Evolutionary conservation across 2,113 vertebrate species (phyloP), one percentile per base, ranked within the genome.

Genomic region (Charadrius vociferus): DNA sequence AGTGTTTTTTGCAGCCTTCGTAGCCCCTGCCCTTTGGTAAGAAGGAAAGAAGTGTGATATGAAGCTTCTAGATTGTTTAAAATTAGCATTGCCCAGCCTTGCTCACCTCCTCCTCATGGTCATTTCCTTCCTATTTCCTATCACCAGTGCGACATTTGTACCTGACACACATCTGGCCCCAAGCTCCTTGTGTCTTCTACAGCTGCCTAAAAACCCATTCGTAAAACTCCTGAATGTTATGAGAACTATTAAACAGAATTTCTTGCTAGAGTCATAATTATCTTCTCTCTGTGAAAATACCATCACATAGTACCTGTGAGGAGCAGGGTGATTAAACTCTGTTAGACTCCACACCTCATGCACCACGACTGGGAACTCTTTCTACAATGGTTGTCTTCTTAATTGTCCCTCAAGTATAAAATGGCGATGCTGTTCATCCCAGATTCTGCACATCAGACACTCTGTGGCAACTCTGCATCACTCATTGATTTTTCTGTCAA

Each of bases 371-470:
- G 26, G 39, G 27, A 77, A 30, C 27, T 49, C 71, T 22, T 82
- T 61, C 39, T 72, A 12, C 45, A 70, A 12, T 10, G 7, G 5
- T 24, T 71, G 39, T 32, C 36, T 36, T 50, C 41, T 36, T 45
- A 86, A 52, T 50, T 49, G 10, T 34, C 77, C 36, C 24, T 72
- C 0, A 1, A 58, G 77, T 21, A 39, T 22, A 41, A 50, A 50
- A 56, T 5, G 29, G 24, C 27, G 36, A 21, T 17, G 37, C 21
- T 75, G 15, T 6, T 63, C 9, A 7, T 24, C 36, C 6, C 1
- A 0, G 6, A 34, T 55, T 61, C 62, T 80, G 34, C 36, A 58
- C 0, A 1, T 50, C 41, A n/a, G 37, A 17, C 5, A 2, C 30
- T n/a, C 22, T 20, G 15, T 30, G 29, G 21, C 70, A 62, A 12